A percentile compares a stretch with the other conserved stretches of the same genome.
phyloP scores from a whole-genome alignment of 2,888 invertebrate genomes.

The Stenchaetothrips biformis region DNA sequence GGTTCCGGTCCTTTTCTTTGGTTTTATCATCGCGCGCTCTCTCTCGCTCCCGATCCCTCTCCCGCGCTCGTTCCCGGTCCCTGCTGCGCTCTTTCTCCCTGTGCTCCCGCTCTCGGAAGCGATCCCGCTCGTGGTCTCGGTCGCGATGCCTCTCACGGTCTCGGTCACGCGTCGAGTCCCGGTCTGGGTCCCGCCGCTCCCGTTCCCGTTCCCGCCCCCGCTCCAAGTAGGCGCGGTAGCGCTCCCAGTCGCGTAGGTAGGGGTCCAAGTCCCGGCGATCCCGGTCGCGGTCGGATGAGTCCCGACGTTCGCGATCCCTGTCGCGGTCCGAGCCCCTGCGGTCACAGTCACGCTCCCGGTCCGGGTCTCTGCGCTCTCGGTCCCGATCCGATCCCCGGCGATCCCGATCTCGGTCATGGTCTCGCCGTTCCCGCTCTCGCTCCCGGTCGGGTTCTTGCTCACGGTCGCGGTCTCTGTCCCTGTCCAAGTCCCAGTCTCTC shows the following conservation, averaged over 20 bases:
- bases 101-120: neutral
- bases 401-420: neutral
- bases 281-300: neutral
- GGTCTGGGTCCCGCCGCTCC: neutral
- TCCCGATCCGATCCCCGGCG: neutral
- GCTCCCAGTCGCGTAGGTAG: neutral
- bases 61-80: conserved; percentile 34
- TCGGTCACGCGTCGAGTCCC: conserved; percentile 21
- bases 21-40: neutral
- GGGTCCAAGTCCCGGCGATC: neutral
- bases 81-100: conserved; percentile 31
- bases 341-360: neutral
- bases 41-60: neutral
- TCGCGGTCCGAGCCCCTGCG: neutral
- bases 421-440: neutral
- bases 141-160: conserved; percentile 31
- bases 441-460: neutral
- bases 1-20: neutral
- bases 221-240: neutral
- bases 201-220: neutral
- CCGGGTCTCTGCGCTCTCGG: neutral
- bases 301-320: neutral
- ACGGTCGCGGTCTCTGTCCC: neutral
- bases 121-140: conserved; percentile 2
- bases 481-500: neutral